Conservation (phyloP, 2,888 invertebrate genomes). For the Rhamphomyia laevipes region DNA sequence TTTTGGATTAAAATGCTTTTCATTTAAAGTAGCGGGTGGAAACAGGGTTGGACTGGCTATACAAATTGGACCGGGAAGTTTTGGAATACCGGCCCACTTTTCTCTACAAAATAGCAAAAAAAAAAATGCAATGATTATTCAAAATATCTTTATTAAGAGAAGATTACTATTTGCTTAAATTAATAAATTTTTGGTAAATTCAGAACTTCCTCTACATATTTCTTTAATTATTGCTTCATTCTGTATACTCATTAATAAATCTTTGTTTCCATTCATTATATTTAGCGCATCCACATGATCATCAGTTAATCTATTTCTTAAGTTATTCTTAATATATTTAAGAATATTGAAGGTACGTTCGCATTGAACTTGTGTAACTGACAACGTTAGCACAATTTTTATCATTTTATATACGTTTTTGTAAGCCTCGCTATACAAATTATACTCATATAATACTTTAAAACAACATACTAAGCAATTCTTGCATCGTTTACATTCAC, state of each 20-base stretch:
- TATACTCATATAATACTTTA: neutral
- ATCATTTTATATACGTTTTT: neutral
- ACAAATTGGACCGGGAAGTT: too few species aligned
- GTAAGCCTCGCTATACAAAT: too few species aligned
- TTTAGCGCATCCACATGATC: neutral
- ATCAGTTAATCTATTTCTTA: too few species aligned
- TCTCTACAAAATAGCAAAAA: neutral
- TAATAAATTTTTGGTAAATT: neutral
- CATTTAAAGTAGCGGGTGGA: too few species aligned
- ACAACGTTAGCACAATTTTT: neutral
- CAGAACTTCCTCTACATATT: neutral
- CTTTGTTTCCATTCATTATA: neutral
- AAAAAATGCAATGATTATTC: neutral
- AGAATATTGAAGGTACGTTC: neutral
- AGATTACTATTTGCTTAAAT: neutral
- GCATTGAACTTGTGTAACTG: neutral
- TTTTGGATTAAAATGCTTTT: too few species aligned
- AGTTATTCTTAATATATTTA: neutral
- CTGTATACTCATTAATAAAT: neutral
- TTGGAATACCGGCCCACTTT: too few species aligned
- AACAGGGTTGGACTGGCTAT: too few species aligned
- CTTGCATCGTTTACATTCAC: neutral
- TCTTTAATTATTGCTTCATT: neutral
- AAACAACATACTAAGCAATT: neutral
- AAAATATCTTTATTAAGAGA: neutral